A percentile compares a stretch with the other conserved stretches of the same genome.
Conservation (phyloP, 1,140 invertebrate genomes). For the Drosophila azteca region DNA sequence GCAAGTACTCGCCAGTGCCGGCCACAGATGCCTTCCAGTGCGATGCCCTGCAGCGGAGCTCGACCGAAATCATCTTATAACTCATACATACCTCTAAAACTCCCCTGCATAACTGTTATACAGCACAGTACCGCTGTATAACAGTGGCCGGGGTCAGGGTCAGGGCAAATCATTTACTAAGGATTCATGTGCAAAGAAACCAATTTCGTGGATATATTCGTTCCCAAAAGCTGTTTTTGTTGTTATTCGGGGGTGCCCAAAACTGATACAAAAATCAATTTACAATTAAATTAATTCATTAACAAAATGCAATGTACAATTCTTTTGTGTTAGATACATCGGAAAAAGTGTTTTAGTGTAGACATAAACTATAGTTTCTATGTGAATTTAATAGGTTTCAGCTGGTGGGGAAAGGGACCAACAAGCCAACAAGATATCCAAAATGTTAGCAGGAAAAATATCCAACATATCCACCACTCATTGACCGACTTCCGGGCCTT, state of each 20-base stretch:
- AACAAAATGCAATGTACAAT: conserved; percentile 43
- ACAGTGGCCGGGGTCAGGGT: conserved; percentile 6
- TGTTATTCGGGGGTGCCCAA: conserved; percentile 73
- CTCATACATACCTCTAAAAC: conserved; percentile 43
- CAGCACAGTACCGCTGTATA: conserved; percentile 23
- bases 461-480: conserved; percentile 26
- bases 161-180: conserved; percentile 20
- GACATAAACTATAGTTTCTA: conserved; percentile 36
- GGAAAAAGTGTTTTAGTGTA: conserved; percentile 16
- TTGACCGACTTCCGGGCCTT: conserved; percentile 15
- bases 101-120: conserved; percentile 12
- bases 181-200: conserved; percentile 42
- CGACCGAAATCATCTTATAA: conserved; percentile 81
- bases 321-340: conserved; percentile 46
- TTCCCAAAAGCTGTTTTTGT: conserved; percentile 56
- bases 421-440: conserved; percentile 21
- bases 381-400: conserved; percentile 54
- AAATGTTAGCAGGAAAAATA: conserved; percentile 39
- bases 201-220: conserved; percentile 27
- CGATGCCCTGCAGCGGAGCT: conserved; percentile 76
- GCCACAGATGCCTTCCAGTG: conserved; percentile 48
- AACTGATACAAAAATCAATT: conserved; percentile 20
- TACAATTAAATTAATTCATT: conserved; percentile 34
- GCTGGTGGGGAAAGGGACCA: conserved; percentile 30
- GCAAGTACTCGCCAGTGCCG: conserved; percentile 53